Percentiles rank a stretch among this genome's conserved stretches.
Evolutionary conservation across 37 sponge, comb jelly and placozoan genomes (phyloP).

Genomic region (Agelas oroides): DNA sequence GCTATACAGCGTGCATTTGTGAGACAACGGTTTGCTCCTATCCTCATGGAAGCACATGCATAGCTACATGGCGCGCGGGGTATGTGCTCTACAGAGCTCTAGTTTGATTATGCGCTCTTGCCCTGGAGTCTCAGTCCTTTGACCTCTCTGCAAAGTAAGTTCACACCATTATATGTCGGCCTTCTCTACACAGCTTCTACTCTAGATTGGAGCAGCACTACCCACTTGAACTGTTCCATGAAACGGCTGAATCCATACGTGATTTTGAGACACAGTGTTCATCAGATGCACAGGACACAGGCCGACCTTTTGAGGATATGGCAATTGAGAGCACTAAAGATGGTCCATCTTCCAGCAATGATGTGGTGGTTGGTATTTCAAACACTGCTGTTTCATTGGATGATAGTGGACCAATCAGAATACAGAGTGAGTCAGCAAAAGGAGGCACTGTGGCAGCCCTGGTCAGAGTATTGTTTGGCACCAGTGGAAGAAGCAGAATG

Average conservation of each 20-base stretch:
- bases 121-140: conserved; percentile 10
- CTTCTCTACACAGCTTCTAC: not conserved
- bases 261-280: not conserved
- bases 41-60: no score
- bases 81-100: no score
- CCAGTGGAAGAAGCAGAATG: no score
- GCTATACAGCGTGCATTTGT: no score
- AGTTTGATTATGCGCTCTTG: no score
- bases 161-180: not conserved
- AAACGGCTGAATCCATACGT: not conserved
- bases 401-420: not conserved
- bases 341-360: not conserved
- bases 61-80: no score
- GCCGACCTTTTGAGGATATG: no score
- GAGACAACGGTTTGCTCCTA: no score
- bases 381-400: conserved; percentile 13
- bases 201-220: not conserved
- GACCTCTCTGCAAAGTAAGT: conserved; percentile 30
- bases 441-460: conserved; percentile 17
- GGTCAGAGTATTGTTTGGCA: not conserved
- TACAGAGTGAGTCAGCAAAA: not conserved
- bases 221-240: not conserved
- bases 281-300: no score
- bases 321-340: not conserved
- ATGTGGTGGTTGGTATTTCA: not conserved